Conservation (phyloP, 2,113 vertebrate genomes). For the Chauna torquata region DNA sequence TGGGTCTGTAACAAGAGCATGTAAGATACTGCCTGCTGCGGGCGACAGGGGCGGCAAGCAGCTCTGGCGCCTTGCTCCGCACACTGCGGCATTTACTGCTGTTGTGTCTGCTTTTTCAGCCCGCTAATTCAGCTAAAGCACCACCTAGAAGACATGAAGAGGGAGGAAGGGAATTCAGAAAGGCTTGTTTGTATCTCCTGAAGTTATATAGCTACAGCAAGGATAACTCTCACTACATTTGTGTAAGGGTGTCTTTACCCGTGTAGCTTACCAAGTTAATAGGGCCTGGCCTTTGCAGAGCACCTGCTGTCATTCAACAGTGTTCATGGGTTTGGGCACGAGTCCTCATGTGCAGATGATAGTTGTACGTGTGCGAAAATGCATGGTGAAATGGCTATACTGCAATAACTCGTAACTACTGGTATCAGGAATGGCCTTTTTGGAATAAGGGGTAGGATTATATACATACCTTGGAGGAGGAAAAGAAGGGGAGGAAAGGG, state of each 20-base stretch:
- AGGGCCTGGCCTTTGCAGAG: neutral
- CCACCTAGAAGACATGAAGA: neutral
- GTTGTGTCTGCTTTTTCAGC: neutral
- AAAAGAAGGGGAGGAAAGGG: neutral
- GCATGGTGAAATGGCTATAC: neutral
- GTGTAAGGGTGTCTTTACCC: neutral
- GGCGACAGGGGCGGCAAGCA: neutral
- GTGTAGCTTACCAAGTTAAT: neutral
- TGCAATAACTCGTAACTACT: neutral
- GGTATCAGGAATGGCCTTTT: neutral
- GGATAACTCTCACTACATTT: neutral
- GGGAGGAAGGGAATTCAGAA: neutral
- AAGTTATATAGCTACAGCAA: neutral
- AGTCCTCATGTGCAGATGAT: neutral
- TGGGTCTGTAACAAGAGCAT: neutral
- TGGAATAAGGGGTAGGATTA: neutral
- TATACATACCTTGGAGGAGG: neutral
- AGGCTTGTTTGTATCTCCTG: neutral
- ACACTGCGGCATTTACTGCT: neutral
- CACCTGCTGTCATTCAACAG: neutral
- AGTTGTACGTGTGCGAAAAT: neutral
- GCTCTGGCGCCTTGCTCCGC: neutral
- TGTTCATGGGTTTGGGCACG: neutral
- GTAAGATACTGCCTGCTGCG: neutral
- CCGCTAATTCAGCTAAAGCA: neutral